A percentile compares a stretch with the other conserved stretches of the same genome.
Conservation (phyloP, 2,888 invertebrate genomes). For the Biston betularia region DNA sequence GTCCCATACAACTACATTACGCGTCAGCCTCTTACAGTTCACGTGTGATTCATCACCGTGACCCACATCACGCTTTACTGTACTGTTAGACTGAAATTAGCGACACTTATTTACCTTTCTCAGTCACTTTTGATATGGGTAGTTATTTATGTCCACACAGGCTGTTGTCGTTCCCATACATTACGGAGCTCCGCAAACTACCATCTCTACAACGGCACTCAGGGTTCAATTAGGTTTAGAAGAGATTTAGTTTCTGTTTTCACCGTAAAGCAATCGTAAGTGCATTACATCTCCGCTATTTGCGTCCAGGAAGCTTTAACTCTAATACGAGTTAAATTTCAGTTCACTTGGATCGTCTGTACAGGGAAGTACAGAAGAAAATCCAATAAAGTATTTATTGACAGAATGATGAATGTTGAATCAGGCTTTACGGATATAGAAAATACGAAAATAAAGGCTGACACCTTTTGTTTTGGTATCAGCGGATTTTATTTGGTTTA, state of each 20-base stretch:
- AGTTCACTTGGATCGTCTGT: constrained; percentile 29
- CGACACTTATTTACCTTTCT: constrained; percentile 47
- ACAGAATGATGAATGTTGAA: constrained; percentile 50
- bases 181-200: constrained; percentile 17
- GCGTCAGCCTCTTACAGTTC: constrained; percentile 58
- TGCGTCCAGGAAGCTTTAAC: constrained; percentile 67
- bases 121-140: constrained; percentile 46
- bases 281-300: constrained; percentile 68
- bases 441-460: constrained; percentile 16
- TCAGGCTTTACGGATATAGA: constrained; percentile 9
- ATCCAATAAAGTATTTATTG: constrained; percentile 48
- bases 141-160: constrained; percentile 34
- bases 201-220: constrained; percentile 20
- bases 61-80: constrained; percentile 68
- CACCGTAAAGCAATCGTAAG: constrained; percentile 62
- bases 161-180: constrained; percentile 22
- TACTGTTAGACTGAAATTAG: constrained; percentile 58
- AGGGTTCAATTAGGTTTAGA: constrained; percentile 31
- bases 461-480: constrained; percentile 13
- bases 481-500: constrained; percentile 23
- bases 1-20: constrained; percentile 63
- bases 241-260: constrained; percentile 35
- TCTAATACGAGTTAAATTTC: constrained; percentile 51
- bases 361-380: constrained; percentile 46
- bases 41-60: constrained; percentile 71